Conservation (phyloP, 2,113 vertebrate genomes). For the Nansenia antarctica region DNA sequence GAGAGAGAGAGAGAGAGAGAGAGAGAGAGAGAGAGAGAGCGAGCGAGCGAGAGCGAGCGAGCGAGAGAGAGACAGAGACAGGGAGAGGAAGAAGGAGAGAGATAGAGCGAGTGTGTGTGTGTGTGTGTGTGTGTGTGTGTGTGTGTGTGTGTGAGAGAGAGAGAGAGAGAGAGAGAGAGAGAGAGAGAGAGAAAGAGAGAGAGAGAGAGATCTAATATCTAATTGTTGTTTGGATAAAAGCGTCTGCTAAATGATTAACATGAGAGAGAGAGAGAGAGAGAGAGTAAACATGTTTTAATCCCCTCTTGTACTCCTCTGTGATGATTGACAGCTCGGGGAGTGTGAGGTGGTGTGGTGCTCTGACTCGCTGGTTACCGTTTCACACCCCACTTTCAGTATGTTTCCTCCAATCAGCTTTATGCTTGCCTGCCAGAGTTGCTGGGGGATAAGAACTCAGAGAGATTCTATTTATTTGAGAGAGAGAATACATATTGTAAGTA, state of each 20-base stretch:
- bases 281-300: not conserved
- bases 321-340: not conserved
- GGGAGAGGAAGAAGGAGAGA: not conserved
- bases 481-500: not conserved
- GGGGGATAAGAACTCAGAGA: constrained; percentile 30
- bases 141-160: not conserved
- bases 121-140: not conserved
- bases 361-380: constrained; percentile 11
- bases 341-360: not conserved
- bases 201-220: too few relatives aligned
- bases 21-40: not conserved
- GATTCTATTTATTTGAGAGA: not conserved
- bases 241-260: too few relatives aligned
- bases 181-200: not conserved
- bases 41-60: not conserved
- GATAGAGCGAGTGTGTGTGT: not conserved
- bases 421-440: constrained; percentile 24
- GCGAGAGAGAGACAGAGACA: too few relatives aligned
- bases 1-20: too few relatives aligned
- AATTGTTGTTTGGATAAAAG: too few relatives aligned
- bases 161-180: not conserved
- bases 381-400: not conserved
- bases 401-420: constrained; percentile 21
- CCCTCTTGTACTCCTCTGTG: not conserved
- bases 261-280: not conserved